A percentile compares a stretch with the other conserved stretches of the same genome.
Evolutionary conservation across 2,113 vertebrate genomes (phyloP).

Genomic region (Chloropsis cyanopogon): DNA sequence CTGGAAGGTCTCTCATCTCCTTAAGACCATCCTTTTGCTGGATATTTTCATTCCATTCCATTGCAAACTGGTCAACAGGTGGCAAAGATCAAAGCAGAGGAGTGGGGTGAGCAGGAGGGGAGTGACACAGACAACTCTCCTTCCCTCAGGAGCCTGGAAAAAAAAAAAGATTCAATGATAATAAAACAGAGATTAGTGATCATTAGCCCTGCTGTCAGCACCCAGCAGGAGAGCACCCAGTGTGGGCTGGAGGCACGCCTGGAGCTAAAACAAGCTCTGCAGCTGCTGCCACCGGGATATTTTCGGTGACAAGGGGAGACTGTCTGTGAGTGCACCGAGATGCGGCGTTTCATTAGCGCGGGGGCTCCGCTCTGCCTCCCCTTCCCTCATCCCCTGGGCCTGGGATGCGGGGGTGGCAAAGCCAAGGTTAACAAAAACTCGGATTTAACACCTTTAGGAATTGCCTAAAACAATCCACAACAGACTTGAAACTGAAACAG

Average conservation of each 20-base stretch:
- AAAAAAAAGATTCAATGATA: background rate
- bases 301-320: background rate
- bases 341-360: background rate
- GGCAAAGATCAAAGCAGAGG: background rate
- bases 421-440: background rate
- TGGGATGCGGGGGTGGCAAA: rapidly evolving
- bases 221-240: background rate
- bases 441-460: background rate
- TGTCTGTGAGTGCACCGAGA: rapidly evolving
- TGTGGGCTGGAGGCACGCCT: background rate
- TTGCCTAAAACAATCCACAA: background rate
- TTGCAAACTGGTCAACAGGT: background rate
- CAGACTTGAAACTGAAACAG: background rate
- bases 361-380: background rate
- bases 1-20: background rate
- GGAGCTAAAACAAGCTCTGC: background rate
- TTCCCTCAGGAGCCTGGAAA: background rate
- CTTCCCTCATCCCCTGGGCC: background rate
- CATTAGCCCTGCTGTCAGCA: background rate
- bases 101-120: background rate
- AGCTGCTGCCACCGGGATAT: background rate
- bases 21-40: background rate
- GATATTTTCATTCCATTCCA: background rate
- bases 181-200: background rate
- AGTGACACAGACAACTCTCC: background rate